Evolutionary conservation across 35 echinoderm and acorn worm genomes (phyloP), one percentile per base, ranked within the genome.

Genomic region (Eucidaris tribuloides): DNA sequence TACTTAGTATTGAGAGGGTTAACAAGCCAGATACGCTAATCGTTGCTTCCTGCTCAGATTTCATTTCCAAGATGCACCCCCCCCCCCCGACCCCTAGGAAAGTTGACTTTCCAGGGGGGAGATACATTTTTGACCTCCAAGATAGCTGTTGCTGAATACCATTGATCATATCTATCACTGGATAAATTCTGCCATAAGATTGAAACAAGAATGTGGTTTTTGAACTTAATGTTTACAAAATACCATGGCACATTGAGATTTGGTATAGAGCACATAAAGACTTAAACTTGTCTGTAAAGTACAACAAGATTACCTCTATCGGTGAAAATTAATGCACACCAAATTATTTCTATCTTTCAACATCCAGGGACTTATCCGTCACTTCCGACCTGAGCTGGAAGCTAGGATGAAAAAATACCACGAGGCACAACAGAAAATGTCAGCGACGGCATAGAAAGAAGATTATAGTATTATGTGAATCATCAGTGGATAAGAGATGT

Each of bases 341-440:
- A 9, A 46, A 57, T 34, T n/a, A 9, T 55, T 7, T 80, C 32
- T 62, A 46, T 64, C 17, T 72, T 36, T 77, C 22, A 4, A 54
- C 52, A n/a, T 71, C 6, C 85, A 99, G 96, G 96, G 96, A 77
- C 59, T 99, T 37, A 99, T 99, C 74, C 96, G 96, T 31, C 96
- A 99, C 37, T 99, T 85, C 77, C 84, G 96, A 44, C 96, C 96
- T 72, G 91, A 93, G 45, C 58, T 99, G 35, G 96, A 99, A 49
- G 59, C 58, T 6, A 89, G 96, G 33, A 99, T 99, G 96, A 89
- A 99, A 46, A 48, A 90, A 33, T 99, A 79, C 43, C 90, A 99
- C 34, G 96, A 89, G 48, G 19, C 72, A 37, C 78, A 93, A 42
- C 82, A 85, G 56, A 60, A 91, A 68, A 68, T 71, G 30, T 65